phyloP scores from a whole-genome alignment of 2,113 vertebrate genomes.

The Orycteropus afer region DNA sequence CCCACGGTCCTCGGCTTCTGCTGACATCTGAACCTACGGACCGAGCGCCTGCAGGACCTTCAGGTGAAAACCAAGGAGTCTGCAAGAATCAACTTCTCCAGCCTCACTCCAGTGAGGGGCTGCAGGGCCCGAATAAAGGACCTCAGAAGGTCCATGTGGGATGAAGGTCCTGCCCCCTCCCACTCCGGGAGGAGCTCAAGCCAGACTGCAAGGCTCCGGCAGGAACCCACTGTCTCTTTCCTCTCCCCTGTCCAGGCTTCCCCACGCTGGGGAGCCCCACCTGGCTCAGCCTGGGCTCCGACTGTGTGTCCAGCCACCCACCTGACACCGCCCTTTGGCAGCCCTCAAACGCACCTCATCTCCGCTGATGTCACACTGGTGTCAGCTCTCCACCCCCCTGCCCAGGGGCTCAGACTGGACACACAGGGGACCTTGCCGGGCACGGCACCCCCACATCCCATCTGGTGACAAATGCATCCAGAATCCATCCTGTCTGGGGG shows the following conservation, averaged over 20 bases:
- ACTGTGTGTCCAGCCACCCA: background rate
- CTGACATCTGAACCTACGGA: too few species aligned
- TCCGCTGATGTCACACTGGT: too few species aligned
- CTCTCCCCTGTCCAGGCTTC: background rate
- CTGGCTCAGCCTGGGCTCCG: background rate
- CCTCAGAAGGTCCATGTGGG: background rate
- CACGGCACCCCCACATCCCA: background rate
- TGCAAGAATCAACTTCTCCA: background rate
- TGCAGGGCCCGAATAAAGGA: too few species aligned
- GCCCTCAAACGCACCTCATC: background rate
- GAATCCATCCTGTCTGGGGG: background rate
- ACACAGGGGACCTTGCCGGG: background rate
- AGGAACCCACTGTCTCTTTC: background rate
- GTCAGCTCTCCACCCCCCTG: background rate
- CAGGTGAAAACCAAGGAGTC: background rate
- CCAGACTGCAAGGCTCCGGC: background rate
- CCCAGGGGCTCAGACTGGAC: background rate
- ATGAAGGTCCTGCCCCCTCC: background rate
- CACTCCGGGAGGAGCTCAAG: background rate
- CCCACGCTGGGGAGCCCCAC: background rate
- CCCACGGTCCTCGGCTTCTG: too few species aligned
- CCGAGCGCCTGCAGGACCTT: background rate
- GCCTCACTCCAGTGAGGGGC: too few species aligned
- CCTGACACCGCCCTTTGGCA: background rate
- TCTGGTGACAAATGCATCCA: background rate